Base-by-base conservation (phyloP, 2,113 vertebrate genomes). In the Mobula hypostoma region DNA sequence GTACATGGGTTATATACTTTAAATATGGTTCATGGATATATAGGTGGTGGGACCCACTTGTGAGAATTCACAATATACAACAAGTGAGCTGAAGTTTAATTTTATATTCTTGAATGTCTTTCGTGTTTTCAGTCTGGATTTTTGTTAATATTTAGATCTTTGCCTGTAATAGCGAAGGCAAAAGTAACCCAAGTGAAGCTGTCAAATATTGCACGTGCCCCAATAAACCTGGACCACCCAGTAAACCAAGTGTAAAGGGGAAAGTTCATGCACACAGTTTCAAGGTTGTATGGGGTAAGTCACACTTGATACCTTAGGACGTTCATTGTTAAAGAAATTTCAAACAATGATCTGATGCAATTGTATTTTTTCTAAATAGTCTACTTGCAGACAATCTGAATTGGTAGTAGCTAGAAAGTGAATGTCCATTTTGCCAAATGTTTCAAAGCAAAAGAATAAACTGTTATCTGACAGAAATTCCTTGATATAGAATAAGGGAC, bases 251-350 rank as follows among this genome's bases (percentile, higher is more conserved):
- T 0, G 93, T 97, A 1, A 97, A 97, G 94, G 96, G 96, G 95
- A 96, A 96, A 94, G 96, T 97, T 94, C 96, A 97, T 94, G 95
- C 97, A 0, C 96, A 96, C 95, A 96, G 95, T 1, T 95, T 97
- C 94, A 97, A 96, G 68, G 95, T 97, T 9, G 94, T 95, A 0
- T 98, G 97, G 97, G 97, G 97, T 98, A 96, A 95, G 97, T 94
- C 32, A 61, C 19, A 66, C 66, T 17, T 79, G 74, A 21, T 11
- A 40, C 27, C 0, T 32, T 68, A 40, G 61, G 76, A 21, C 63
- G 77, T 58, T 36, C 56, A 87, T 82, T 48, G 40, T 82, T 32
- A 48, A 48, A 7, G 19, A 40, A 82, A 82, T 17, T 82, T 36
- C 36, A 14, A 29, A 61, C 24, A 78, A 24, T 83, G 63, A 80